phyloP scores from a whole-genome alignment of 1,140 invertebrate genomes.

The Drosophila kurseongensis region DNA sequence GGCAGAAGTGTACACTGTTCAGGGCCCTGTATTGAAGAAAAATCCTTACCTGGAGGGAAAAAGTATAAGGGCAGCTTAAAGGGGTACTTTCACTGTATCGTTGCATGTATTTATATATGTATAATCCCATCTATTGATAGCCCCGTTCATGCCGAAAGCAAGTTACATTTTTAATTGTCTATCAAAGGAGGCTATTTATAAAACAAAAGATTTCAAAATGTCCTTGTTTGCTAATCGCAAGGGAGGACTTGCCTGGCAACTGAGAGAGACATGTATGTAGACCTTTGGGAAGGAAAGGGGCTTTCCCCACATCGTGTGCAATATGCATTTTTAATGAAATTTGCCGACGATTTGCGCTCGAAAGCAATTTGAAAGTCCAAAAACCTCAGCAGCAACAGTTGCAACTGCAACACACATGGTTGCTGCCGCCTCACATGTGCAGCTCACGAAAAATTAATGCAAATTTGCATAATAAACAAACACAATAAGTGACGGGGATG shows the following conservation, averaged over 20 bases:
- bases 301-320: conserved; percentile 14
- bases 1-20: neutral
- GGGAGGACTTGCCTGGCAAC: conserved; percentile 9
- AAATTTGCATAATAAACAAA: conserved; percentile 81
- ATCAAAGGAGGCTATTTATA: conserved; percentile 68
- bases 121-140: conserved; percentile 65
- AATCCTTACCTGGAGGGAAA: conserved; percentile 16
- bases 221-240: conserved; percentile 52
- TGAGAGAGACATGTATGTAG: conserved; percentile 1
- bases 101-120: neutral
- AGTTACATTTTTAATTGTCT: conserved; percentile 76
- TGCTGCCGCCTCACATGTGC: conserved; percentile 54
- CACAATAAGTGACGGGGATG: conserved; percentile 56
- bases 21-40: neutral
- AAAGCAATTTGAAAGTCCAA: conserved; percentile 58
- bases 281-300: neutral
- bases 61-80: conserved; percentile 16
- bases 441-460: conserved; percentile 68
- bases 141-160: conserved; percentile 25
- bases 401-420: conserved; percentile 23
- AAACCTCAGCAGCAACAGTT: conserved; percentile 49
- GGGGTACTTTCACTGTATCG: neutral
- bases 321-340: conserved; percentile 67
- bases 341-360: conserved; percentile 55
- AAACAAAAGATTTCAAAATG: conserved; percentile 66